These are phyloP conservation scores for Bradypodion ventrale DNA, from an alignment of 2,797 vertebrate species.

Conservation along the genomic window DNA sequence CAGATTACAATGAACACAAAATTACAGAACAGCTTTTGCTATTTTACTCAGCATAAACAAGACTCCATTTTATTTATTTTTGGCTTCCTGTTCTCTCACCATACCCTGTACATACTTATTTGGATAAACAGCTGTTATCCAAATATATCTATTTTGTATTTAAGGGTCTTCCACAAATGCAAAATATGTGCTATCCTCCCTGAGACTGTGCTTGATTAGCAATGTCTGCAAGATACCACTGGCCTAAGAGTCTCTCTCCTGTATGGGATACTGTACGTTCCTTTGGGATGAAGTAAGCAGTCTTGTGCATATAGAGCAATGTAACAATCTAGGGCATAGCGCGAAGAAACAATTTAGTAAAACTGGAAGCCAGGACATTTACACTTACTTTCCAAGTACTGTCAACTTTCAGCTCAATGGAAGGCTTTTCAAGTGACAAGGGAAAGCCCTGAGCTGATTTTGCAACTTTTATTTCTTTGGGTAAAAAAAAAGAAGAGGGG, in stretches of 20 bases:
- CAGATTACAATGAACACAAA: no score
- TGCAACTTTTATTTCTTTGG: background rate
- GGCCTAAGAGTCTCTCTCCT: background rate
- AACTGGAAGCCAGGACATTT: background rate
- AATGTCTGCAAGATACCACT: background rate
- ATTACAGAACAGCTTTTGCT: no score
- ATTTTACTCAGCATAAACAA: background rate
- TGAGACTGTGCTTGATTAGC: background rate
- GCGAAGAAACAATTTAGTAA: background rate
- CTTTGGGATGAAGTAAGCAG: constrained; percentile 11
- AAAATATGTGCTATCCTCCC: background rate
- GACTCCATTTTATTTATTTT: background rate
- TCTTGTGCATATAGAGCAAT: background rate
- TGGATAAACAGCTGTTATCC: background rate
- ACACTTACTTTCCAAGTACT: background rate
- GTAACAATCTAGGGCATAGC: background rate
- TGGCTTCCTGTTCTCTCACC: background rate
- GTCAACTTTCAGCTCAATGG: background rate
- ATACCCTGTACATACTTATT: background rate
- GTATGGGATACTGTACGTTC: background rate
- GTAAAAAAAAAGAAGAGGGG: background rate
- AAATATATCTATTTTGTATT: background rate
- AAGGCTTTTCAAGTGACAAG: background rate
- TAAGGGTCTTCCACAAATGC: background rate
- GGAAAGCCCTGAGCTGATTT: background rate